Evolutionary conservation across 2,797 vertebrate genomes (phyloP).

Genomic region (Falco biarmicus): DNA sequence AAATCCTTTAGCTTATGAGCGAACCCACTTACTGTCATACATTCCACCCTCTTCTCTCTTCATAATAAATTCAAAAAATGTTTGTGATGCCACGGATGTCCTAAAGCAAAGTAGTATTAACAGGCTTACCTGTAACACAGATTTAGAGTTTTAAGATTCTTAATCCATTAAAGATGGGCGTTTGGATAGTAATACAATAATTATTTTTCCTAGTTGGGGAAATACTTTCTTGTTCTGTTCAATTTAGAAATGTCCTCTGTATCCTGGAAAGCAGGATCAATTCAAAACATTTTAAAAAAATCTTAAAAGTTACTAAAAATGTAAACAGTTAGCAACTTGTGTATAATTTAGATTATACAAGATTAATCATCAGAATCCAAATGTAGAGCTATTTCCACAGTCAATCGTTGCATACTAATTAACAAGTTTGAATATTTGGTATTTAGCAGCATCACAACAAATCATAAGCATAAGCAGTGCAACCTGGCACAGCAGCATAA

Average conservation of each 20-base stretch:
- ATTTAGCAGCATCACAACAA: background rate
- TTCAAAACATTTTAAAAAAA: background rate
- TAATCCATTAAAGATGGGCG: background rate
- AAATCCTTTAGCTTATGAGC: background rate
- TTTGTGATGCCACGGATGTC: background rate
- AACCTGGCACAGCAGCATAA: background rate
- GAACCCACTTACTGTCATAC: background rate
- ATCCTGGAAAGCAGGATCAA: background rate
- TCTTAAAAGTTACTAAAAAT: background rate
- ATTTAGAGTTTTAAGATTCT: background rate
- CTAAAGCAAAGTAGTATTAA: background rate
- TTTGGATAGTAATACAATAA: background rate
- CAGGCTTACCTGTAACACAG: background rate
- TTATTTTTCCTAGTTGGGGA: background rate
- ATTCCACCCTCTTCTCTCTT: background rate
- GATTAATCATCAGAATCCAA: background rate
- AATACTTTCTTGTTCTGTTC: background rate
- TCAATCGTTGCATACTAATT: background rate
- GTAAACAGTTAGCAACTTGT: background rate
- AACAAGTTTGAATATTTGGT: background rate
- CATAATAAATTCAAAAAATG: background rate
- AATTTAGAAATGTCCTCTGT: background rate
- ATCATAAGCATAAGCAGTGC: background rate
- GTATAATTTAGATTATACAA: background rate
- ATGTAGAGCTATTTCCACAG: background rate